These are phyloP conservation scores for Acleris sparsana DNA, from an alignment of 2,888 invertebrate genomes.

Conservation along the genomic window DNA sequence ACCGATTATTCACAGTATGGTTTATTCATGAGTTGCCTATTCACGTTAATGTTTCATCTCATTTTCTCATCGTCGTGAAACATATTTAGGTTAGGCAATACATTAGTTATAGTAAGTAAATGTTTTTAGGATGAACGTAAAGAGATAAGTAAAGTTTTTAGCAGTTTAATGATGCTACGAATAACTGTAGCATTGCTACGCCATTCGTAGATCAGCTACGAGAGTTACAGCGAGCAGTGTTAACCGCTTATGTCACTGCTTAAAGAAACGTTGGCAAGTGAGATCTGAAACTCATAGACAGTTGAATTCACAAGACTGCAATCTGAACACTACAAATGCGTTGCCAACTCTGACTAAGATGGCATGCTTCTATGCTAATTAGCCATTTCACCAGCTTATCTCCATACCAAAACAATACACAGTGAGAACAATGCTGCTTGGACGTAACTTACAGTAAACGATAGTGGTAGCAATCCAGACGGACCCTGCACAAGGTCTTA, in stretches of 20 bases:
- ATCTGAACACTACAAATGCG: too few species aligned
- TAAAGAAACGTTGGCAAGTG: too few species aligned
- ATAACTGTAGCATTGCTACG: constrained; percentile 12
- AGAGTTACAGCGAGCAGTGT: background rate
- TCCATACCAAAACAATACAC: too few species aligned
- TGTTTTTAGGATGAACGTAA: background rate
- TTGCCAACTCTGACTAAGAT: too few species aligned
- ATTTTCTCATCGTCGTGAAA: constrained; percentile 53
- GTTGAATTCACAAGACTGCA: too few species aligned
- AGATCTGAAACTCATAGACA: too few species aligned
- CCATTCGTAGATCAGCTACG: constrained; percentile 8
- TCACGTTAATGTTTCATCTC: constrained; percentile 61
- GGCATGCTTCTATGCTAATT: too few species aligned
- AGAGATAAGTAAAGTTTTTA: background rate
- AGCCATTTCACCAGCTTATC: too few species aligned
- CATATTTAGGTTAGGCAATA: constrained; percentile 26
- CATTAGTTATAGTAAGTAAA: constrained; percentile 2
- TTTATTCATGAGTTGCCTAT: constrained; percentile 74
- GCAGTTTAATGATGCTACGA: background rate
- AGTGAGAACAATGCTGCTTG: too few species aligned
- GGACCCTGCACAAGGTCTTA: too few species aligned
- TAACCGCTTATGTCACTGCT: background rate
- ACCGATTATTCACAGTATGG: constrained; percentile 70
- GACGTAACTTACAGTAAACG: too few species aligned
- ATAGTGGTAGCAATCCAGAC: too few species aligned